Percentiles rank a stretch among this genome's conserved stretches.
Evolutionary conservation across 1,140 invertebrate species (phyloP).

Genomic region (Drosophila pseudoananassae): DNA sequence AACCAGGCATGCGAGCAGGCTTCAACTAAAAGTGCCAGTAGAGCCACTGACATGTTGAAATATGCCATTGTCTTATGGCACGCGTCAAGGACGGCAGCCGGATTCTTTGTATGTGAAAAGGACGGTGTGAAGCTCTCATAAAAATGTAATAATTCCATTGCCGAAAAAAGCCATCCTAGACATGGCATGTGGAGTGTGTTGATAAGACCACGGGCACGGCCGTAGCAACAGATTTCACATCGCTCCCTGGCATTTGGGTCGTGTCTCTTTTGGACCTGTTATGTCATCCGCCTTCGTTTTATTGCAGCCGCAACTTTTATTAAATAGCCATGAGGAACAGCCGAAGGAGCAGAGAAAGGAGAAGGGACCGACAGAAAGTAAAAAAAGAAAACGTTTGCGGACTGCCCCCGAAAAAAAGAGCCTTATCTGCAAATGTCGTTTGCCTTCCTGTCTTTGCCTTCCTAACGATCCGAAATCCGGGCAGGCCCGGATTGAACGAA

Average conservation of each 20-base stretch:
- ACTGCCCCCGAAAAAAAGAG: slow-evolving; percentile 30
- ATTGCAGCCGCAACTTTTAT: slow-evolving; percentile 81
- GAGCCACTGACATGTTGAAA: slow-evolving; percentile 59
- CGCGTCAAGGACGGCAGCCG: slow-evolving; percentile 43
- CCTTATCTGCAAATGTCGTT: slow-evolving; percentile 77
- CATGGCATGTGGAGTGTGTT: slow-evolving; percentile 53
- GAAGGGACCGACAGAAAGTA: neutral
- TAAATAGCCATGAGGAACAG: slow-evolving; percentile 62
- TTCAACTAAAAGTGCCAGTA: slow-evolving; percentile 25
- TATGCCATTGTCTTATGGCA: slow-evolving; percentile 72
- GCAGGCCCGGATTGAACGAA: slow-evolving; percentile 5
- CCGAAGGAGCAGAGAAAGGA: slow-evolving; percentile 20
- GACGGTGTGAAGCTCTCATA: slow-evolving; percentile 39
- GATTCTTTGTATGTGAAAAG: neutral
- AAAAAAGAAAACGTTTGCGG: slow-evolving; percentile 29
- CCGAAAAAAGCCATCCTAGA: slow-evolving; percentile 39
- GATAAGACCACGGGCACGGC: slow-evolving; percentile 55
- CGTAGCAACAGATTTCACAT: slow-evolving; percentile 69
- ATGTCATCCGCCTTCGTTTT: slow-evolving; percentile 57
- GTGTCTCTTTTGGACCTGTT: slow-evolving; percentile 29
- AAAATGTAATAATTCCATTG: slow-evolving; percentile 79
- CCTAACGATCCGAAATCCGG: slow-evolving; percentile 26
- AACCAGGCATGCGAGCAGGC: slow-evolving; percentile 8
- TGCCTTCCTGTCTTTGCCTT: slow-evolving; percentile 29
- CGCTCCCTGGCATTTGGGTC: slow-evolving; percentile 1